These are phyloP conservation scores for Propsilocerus akamusi DNA, from an alignment of 1,140 invertebrate species.

Conservation along the genomic window DNA sequence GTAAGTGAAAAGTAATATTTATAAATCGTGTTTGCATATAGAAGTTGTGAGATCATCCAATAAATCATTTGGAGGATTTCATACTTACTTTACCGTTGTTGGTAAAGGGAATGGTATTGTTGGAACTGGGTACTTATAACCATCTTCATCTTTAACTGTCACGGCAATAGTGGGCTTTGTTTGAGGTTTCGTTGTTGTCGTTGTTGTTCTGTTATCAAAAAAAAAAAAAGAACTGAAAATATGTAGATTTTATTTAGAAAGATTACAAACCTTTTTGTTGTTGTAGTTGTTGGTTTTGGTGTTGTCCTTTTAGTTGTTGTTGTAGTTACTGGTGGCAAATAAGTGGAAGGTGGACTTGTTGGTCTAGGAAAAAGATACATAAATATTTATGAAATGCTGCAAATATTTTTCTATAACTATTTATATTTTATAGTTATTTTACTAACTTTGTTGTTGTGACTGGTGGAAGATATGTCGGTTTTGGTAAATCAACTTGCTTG, in stretches of 20 bases:
- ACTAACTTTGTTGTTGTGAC: no score
- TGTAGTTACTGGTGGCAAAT: not conserved
- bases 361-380: no score
- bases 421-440: no score
- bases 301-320: not conserved
- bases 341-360: no score
- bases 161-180: not conserved
- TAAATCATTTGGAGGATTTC: no score
- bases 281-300: not conserved
- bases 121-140: not conserved
- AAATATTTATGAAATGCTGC: no score
- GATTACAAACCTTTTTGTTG: not conserved
- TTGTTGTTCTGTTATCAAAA: not conserved
- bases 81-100: no score
- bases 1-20: no score
- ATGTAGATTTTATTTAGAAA: not conserved
- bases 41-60: no score
- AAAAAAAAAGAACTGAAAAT: not conserved
- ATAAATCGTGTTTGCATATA: no score
- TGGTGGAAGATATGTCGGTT: not conserved
- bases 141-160: not conserved
- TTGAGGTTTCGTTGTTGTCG: not conserved
- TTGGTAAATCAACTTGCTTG: not conserved
- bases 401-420: no score
- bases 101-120: not conserved